Conservation (phyloP, 2,888 invertebrate species). For the Cryptocephalus moraei region DNA sequence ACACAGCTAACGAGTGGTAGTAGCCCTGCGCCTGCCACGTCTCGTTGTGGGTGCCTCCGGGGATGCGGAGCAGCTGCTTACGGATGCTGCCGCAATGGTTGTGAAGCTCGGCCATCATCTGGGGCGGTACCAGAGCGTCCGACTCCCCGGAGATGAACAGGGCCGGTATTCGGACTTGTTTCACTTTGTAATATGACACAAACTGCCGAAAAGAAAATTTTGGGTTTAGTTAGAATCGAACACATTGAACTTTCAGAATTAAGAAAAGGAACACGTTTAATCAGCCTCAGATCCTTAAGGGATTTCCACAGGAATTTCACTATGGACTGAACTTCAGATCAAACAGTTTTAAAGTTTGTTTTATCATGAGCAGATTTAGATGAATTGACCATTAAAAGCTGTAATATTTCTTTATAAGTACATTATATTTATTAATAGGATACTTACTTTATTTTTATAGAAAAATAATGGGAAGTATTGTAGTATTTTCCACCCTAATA, state of each 20-base stretch:
- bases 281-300: too few species aligned
- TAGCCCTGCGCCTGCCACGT: slow-evolving; percentile 87
- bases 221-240: too few species aligned
- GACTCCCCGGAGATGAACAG: slow-evolving; percentile 82
- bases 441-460: slow-evolving; percentile 80
- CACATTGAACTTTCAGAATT: too few species aligned
- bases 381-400: too few species aligned
- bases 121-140: slow-evolving; percentile 80
- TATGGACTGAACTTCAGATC: too few species aligned
- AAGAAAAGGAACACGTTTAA: too few species aligned
- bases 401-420: too few species aligned
- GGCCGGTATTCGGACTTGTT: slow-evolving; percentile 62
- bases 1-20: slow-evolving; percentile 47
- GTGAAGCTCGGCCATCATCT: slow-evolving; percentile 79
- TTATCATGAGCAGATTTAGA: too few species aligned
- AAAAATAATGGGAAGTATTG: slow-evolving; percentile 70
- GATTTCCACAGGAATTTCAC: too few species aligned
- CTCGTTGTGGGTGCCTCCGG: slow-evolving; percentile 86
- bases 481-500: slow-evolving; percentile 64
- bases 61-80: slow-evolving; percentile 69
- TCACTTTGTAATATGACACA: slow-evolving; percentile 63
- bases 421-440: neutral
- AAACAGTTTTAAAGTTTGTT: too few species aligned
- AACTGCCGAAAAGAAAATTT: slow-evolving; percentile 43
- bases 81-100: slow-evolving; percentile 61